Conservation (phyloP, 2,797 vertebrate genomes). For the Agapornis canus region DNA sequence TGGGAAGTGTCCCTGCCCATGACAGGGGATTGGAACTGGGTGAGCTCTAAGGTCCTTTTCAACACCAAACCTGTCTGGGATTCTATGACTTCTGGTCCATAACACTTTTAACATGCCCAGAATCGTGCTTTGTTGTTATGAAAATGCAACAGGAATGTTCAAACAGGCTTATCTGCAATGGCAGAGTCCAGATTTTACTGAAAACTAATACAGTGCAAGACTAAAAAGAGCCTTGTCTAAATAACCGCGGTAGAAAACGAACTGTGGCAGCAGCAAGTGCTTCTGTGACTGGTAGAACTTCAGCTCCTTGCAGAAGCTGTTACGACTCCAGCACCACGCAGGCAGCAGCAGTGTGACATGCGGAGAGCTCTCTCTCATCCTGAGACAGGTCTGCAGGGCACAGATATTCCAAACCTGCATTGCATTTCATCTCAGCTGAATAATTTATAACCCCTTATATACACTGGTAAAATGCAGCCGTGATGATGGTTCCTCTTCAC, state of each 20-base stretch:
- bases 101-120: background rate
- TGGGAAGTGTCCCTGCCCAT: background rate
- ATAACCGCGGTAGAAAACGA: background rate
- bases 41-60: background rate
- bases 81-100: background rate
- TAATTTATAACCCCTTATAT: background rate
- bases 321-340: background rate
- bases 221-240: background rate
- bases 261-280: background rate
- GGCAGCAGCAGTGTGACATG: fast-evolving
- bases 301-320: background rate
- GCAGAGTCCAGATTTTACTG: background rate
- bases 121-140: background rate
- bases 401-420: background rate
- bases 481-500: background rate
- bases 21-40: background rate
- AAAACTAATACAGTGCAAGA: background rate
- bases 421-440: background rate
- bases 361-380: background rate
- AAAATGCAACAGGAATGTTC: background rate
- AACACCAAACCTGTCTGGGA: background rate
- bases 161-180: background rate
- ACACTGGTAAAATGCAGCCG: background rate
- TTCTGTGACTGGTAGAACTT: background rate
- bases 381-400: background rate